Conservation (phyloP, 2,888 invertebrate genomes). For the Phaonia tiefii region DNA sequence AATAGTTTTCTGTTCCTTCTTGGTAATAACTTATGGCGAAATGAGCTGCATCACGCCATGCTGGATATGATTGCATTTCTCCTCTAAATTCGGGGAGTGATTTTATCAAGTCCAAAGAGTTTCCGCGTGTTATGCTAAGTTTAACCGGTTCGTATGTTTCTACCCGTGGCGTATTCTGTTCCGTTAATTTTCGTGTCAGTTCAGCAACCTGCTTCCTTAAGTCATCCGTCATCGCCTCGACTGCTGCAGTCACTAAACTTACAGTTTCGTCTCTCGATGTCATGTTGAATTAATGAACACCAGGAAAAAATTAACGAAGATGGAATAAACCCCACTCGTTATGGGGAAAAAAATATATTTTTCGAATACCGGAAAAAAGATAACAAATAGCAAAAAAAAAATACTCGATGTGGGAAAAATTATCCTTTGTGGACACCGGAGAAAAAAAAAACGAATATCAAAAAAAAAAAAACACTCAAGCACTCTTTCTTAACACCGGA, state of each 20-base stretch:
- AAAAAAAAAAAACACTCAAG: too few relatives aligned
- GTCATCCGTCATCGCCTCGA: background rate
- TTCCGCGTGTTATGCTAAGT: background rate
- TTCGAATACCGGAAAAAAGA: too few relatives aligned
- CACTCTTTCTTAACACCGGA: too few relatives aligned
- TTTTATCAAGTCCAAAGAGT: constrained; percentile 26
- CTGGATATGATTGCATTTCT: constrained; percentile 25
- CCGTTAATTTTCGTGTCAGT: too few relatives aligned
- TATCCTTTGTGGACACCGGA: background rate
- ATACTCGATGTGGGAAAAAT: too few relatives aligned
- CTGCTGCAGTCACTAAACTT: constrained; percentile 9
- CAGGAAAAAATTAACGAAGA: too few relatives aligned
- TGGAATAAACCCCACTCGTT: too few relatives aligned
- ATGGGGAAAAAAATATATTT: too few relatives aligned
- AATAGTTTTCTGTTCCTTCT: constrained; percentile 32
- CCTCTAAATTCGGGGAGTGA: constrained; percentile 42
- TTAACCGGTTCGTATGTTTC: background rate
- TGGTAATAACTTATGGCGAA: constrained; percentile 38
- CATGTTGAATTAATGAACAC: background rate
- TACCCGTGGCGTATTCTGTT: background rate
- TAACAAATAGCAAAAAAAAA: too few relatives aligned
- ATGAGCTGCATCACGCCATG: constrained; percentile 39
- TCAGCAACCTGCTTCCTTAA: constrained; percentile 17
- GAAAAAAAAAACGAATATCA: background rate
- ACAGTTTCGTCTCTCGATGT: constrained; percentile 4